These are phyloP conservation scores for Melanotaenia maccullochi DNA, from an alignment of 2,797 vertebrate genomes.

Conservation along the genomic window DNA sequence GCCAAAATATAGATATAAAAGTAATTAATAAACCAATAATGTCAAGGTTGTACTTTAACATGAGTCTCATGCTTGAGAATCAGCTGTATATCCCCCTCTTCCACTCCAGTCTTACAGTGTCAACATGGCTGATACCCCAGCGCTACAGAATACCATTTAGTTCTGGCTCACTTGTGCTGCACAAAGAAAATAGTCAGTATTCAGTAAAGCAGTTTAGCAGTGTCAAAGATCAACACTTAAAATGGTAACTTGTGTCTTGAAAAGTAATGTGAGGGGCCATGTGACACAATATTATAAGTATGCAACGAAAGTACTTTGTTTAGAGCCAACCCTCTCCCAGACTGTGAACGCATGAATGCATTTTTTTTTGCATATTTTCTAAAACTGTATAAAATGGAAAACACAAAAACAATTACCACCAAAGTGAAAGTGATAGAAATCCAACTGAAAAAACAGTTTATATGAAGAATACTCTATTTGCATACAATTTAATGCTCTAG, in stretches of 20 bases:
- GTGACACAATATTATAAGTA: background rate
- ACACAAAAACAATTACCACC: conserved; percentile 21
- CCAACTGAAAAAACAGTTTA: conserved; percentile 27
- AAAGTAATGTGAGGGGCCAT: background rate
- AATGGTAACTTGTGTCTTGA: background rate
- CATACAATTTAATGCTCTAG: conserved; percentile 40
- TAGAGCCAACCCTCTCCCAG: background rate
- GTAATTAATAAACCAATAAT: no score
- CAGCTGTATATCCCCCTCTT: no score
- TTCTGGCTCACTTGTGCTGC: no score
- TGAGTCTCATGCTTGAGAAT: no score
- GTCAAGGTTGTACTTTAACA: no score
- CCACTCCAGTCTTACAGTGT: no score
- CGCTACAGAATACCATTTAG: no score
- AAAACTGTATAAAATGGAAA: conserved; percentile 4
- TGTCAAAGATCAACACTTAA: background rate
- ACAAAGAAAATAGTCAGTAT: background rate
- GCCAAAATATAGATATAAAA: no score
- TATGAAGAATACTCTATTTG: conserved; percentile 34
- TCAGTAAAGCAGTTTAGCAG: background rate
- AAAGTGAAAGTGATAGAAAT: conserved; percentile 21
- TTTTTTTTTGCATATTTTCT: background rate
- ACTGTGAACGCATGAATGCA: background rate
- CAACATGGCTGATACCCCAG: no score
- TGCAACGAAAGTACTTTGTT: background rate